These are phyloP conservation scores for Notothenia rossii DNA, from an alignment of 2,113 vertebrate genomes.

Conservation along the genomic window DNA sequence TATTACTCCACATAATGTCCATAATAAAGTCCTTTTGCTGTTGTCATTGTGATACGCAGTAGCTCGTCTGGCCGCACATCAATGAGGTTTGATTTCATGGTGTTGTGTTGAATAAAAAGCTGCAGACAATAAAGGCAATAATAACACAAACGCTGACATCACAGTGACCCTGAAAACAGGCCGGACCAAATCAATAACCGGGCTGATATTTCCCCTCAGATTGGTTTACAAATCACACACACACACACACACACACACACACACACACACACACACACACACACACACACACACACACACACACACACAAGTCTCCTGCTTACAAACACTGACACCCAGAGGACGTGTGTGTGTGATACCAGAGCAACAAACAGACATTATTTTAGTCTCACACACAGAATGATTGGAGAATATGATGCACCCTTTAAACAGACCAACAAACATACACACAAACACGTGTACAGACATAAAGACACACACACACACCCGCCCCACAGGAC, in stretches of 20 bases:
- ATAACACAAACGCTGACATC: slow-evolving; percentile 76
- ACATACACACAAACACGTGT: background rate
- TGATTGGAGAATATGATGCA: slow-evolving; percentile 6
- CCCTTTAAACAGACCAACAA: background rate
- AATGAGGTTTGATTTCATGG: slow-evolving; percentile 54
- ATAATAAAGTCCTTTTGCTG: slow-evolving; percentile 1
- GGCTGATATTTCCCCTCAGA: slow-evolving; percentile 65
- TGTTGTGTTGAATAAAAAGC: slow-evolving; percentile 71
- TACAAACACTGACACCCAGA: slow-evolving; percentile 80
- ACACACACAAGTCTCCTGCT: slow-evolving; percentile 45
- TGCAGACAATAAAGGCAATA: slow-evolving; percentile 72
- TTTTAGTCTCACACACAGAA: slow-evolving; percentile 26
- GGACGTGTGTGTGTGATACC: slow-evolving; percentile 55
- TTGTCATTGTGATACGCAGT: slow-evolving; percentile 41
- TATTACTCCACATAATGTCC: too few relatives aligned
- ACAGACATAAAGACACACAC: background rate
- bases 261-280: background rate
- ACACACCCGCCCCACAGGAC: background rate
- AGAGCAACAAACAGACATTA: slow-evolving; percentile 51
- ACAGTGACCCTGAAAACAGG: slow-evolving; percentile 69
- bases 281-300: slow-evolving; percentile 35
- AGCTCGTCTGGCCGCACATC: slow-evolving; percentile 40
- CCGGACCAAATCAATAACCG: slow-evolving; percentile 41
- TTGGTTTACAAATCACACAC: slow-evolving; percentile 46
- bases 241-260: slow-evolving; percentile 27